phyloP scores from a whole-genome alignment of 2,113 vertebrate species.

The Grus americana region DNA sequence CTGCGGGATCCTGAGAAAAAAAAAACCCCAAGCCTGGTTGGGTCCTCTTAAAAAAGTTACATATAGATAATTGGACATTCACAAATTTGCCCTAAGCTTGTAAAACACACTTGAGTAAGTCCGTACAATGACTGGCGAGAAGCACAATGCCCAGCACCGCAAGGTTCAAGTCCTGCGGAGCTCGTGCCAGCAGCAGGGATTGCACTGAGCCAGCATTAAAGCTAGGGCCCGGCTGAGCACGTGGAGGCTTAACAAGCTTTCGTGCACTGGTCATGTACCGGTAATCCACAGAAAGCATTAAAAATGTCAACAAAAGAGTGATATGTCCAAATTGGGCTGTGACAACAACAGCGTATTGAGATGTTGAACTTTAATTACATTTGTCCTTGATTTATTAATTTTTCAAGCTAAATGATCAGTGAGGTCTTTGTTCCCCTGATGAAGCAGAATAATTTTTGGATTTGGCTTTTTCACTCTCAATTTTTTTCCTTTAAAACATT shows the following conservation, averaged over 20 bases:
- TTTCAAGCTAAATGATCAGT: neutral
- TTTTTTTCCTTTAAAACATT: neutral
- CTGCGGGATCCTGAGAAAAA: neutral
- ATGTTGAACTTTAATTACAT: neutral
- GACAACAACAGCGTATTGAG: neutral
- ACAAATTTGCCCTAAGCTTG: conserved; percentile 26
- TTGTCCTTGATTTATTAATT: neutral
- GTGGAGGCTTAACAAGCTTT: conserved; percentile 41
- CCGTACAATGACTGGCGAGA: neutral
- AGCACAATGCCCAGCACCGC: neutral
- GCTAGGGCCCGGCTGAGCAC: conserved; percentile 25
- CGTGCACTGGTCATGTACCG: neutral
- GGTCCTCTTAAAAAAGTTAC: conserved; percentile 5
- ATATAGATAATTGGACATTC: neutral
- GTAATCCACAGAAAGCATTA: conserved; percentile 35
- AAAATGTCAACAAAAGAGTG: conserved; percentile 4
- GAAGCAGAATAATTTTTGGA: neutral
- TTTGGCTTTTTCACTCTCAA: fast-evolving
- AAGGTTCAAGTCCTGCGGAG: neutral
- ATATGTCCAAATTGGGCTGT: neutral
- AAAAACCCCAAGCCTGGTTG: neutral
- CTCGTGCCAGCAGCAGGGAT: conserved; percentile 45
- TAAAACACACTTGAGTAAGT: conserved; percentile 32
- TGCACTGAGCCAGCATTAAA: conserved; percentile 1
- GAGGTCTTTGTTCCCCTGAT: neutral